These are phyloP conservation scores for Python bivittatus DNA, from an alignment of 2,113 vertebrate species.

Conservation along the genomic window DNA sequence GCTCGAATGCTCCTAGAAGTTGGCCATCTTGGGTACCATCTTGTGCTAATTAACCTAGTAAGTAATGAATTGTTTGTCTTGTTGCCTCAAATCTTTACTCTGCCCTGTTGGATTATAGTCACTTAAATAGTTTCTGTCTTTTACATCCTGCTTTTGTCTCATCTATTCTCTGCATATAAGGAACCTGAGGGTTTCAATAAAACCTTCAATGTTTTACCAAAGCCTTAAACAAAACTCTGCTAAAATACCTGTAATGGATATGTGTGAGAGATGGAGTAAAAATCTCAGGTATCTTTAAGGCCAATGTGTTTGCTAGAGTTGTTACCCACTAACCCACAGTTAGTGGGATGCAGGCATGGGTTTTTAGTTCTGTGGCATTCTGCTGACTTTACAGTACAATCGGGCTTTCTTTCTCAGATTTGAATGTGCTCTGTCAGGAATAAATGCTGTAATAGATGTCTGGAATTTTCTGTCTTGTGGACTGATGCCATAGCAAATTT, in stretches of 20 bases:
- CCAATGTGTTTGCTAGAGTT: constrained; percentile 13
- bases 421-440: constrained; percentile 79
- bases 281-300: constrained; percentile 41
- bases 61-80: not conserved
- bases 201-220: constrained; percentile 55
- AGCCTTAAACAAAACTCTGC: constrained; percentile 11
- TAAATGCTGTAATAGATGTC: constrained; percentile 75
- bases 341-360: constrained; percentile 61
- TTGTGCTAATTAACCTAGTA: not conserved
- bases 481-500: constrained; percentile 75
- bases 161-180: not conserved
- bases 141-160: not conserved
- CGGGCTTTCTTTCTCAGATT: constrained; percentile 71
- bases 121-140: not conserved
- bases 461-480: constrained; percentile 74
- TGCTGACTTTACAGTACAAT: constrained; percentile 78
- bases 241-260: not conserved
- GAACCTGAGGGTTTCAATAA: not conserved
- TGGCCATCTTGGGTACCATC: too few relatives aligned
- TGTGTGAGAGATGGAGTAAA: constrained; percentile 9
- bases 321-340: constrained; percentile 54
- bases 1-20: not conserved
- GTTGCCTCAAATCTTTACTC: constrained; percentile 17
- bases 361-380: constrained; percentile 67
- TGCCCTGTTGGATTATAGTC: not conserved